Evolutionary conservation across 2,797 vertebrate genomes (phyloP).

Genomic region (Amazonetta brasiliensis): DNA sequence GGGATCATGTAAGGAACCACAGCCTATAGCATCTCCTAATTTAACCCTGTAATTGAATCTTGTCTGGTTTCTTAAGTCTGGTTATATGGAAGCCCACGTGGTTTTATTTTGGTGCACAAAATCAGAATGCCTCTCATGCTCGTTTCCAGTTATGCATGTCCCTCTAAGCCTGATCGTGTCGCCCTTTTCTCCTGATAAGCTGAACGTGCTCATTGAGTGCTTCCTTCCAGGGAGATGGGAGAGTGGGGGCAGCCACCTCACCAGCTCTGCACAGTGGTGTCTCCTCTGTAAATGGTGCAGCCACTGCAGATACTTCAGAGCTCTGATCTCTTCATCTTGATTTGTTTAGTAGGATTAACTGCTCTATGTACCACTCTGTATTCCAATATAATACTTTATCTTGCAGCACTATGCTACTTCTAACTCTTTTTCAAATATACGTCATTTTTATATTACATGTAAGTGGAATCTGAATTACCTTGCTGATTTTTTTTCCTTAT

Average conservation of each 20-base stretch:
- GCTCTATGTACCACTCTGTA: not conserved
- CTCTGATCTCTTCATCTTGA: fast-evolving
- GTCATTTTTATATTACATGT: no score
- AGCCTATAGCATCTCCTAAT: not conserved
- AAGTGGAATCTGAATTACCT: not conserved
- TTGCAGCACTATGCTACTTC: not conserved
- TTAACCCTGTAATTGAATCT: not conserved
- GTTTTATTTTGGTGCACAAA: not conserved
- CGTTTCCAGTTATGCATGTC: not conserved
- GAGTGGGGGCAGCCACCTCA: fast-evolving
- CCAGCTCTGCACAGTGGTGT: not conserved
- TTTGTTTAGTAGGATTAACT: not conserved
- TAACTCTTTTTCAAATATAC: not conserved
- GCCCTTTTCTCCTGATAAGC: not conserved
- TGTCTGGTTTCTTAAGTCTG: not conserved
- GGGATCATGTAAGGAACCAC: not conserved
- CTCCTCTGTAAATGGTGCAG: not conserved
- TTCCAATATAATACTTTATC: not conserved
- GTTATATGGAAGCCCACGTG: fast-evolving
- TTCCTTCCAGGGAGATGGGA: not conserved
- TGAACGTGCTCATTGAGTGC: not conserved
- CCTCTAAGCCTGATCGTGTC: not conserved
- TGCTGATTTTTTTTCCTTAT: not conserved
- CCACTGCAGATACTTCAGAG: not conserved
- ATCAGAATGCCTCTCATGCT: not conserved